Percentiles rank a stretch among this genome's conserved stretches.
Conservation (phyloP, 2,113 vertebrate species). For the Noctilio leporinus region DNA sequence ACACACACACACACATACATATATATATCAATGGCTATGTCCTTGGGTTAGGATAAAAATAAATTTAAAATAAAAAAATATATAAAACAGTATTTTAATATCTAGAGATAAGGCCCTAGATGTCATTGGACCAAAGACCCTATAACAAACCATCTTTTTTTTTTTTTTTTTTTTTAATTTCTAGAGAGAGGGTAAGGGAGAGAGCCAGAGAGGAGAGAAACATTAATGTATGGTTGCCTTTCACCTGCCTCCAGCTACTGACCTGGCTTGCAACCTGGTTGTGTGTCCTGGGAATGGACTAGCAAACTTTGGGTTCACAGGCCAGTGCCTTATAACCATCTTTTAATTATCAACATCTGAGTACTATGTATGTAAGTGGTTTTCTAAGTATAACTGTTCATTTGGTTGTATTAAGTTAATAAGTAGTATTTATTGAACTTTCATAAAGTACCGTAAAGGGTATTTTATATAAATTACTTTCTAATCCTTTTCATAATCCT, state of each 20-base stretch:
- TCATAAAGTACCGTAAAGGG: neutral
- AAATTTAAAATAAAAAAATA: too few relatives aligned
- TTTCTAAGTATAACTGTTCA: neutral
- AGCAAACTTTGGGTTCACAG: too few relatives aligned
- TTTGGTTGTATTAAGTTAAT: neutral
- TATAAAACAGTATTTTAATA: neutral
- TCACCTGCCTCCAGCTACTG: too few relatives aligned
- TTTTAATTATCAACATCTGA: neutral
- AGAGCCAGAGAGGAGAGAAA: too few relatives aligned
- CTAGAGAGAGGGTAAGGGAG: too few relatives aligned
- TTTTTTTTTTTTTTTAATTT: too few relatives aligned
- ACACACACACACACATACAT: too few relatives aligned
- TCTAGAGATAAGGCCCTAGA: neutral
- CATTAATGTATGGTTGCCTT: too few relatives aligned
- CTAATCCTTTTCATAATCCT: neutral
- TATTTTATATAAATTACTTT: slow-evolving; percentile 16
- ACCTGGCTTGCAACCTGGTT: too few relatives aligned
- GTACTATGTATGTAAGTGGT: neutral
- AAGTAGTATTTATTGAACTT: neutral
- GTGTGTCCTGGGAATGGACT: too few relatives aligned
- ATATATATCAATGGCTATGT: too few relatives aligned
- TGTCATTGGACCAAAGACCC: neutral
- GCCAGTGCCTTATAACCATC: neutral
- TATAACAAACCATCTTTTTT: neutral
- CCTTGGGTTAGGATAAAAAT: too few relatives aligned